These are phyloP conservation scores for Pseudorhombus dupliciocellatus DNA, from an alignment of 2,113 vertebrate species.

Conservation along the genomic window DNA sequence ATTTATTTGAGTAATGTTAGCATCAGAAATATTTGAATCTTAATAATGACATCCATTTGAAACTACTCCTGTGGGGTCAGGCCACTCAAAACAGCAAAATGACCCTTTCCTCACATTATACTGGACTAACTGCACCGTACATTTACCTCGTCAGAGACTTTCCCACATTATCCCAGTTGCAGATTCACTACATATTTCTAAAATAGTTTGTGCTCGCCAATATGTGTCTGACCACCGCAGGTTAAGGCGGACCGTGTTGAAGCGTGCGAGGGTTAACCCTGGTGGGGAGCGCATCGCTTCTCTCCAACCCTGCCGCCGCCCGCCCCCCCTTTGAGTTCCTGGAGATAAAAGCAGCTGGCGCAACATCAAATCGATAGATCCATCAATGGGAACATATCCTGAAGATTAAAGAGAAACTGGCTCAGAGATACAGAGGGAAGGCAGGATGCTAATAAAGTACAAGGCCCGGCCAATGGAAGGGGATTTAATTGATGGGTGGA, in stretches of 20 bases:
- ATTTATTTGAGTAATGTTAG: too few relatives aligned
- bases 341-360: constrained; percentile 80
- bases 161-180: background rate
- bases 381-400: constrained; percentile 81
- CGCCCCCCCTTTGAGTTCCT: constrained; percentile 75
- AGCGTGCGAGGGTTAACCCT: constrained; percentile 20
- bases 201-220: background rate
- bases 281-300: constrained; percentile 40
- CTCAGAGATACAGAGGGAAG: constrained; percentile 47
- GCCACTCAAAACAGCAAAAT: too few relatives aligned
- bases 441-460: constrained; percentile 66
- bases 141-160: background rate
- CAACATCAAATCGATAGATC: constrained; percentile 82
- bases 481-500: constrained; percentile 78
- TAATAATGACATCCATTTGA: too few relatives aligned
- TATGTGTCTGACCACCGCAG: constrained; percentile 2
- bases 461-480: constrained; percentile 56
- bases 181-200: background rate
- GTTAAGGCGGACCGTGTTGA: background rate
- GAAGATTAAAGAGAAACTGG: constrained; percentile 83
- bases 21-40: too few relatives aligned
- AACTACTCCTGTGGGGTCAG: too few relatives aligned
- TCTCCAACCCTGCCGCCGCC: too few relatives aligned
- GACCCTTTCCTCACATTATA: background rate
- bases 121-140: background rate